These are phyloP conservation scores for Pseudococcus longispinus DNA, from an alignment of 2,888 invertebrate genomes.

Conservation along the genomic window DNA sequence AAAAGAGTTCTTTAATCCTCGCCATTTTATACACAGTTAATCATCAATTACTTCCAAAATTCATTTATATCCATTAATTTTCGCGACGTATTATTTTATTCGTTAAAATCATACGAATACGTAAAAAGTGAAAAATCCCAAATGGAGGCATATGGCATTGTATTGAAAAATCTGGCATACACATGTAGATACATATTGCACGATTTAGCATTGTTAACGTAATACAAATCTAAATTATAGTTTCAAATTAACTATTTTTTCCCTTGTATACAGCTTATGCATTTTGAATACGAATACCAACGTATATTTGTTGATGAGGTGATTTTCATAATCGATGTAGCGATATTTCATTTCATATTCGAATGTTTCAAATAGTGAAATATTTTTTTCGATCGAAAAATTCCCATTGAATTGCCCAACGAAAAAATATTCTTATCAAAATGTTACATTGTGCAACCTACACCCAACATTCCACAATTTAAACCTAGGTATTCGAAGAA, in stretches of 20 bases:
- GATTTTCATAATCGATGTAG: background rate
- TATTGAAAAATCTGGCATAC: background rate
- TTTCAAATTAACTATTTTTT: background rate
- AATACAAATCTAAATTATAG: background rate
- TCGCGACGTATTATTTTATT: background rate
- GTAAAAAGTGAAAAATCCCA: background rate
- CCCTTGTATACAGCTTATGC: background rate
- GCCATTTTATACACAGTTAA: background rate
- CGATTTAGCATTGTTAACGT: background rate
- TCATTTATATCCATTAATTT: background rate
- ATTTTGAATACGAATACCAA: background rate
- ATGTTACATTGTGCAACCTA: too few species aligned
- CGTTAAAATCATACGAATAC: background rate
- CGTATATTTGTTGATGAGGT: background rate
- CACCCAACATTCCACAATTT: too few species aligned
- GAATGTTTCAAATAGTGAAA: background rate
- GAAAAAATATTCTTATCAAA: too few species aligned
- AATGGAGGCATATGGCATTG: background rate
- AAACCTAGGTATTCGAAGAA: background rate
- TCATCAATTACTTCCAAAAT: background rate
- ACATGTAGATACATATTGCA: background rate
- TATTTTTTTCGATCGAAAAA: too few species aligned
- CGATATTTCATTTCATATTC: background rate
- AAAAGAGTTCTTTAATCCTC: background rate
- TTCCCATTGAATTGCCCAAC: too few species aligned